These are phyloP conservation scores for Axea sp. DNA, from an alignment of 2,888 invertebrate genomes.

Conservation along the genomic window DNA sequence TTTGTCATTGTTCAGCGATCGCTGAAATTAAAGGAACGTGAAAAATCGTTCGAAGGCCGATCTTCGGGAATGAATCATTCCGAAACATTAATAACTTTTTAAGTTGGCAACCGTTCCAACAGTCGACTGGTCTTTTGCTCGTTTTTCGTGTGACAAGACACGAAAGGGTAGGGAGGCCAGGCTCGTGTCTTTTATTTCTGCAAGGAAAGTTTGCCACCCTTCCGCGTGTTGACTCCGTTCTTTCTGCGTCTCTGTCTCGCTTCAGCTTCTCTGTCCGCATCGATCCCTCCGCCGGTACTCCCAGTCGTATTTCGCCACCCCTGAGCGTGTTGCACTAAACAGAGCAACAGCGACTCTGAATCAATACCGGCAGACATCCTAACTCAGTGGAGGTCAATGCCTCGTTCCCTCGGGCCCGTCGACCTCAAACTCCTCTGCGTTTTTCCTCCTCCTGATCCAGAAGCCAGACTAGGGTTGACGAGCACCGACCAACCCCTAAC, in stretches of 20 bases:
- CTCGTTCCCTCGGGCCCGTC: conserved; percentile 82
- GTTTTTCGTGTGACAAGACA: conserved; percentile 39
- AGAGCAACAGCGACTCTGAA: conserved; percentile 73
- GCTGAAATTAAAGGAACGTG: too few relatives aligned
- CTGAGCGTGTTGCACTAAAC: conserved; percentile 71
- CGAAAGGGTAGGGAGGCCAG: conserved; percentile 38
- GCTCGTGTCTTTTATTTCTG: conserved; percentile 46
- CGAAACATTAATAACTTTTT: conserved; percentile 67
- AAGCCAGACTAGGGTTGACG: conserved; percentile 69
- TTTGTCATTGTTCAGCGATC: too few relatives aligned
- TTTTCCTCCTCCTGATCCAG: conserved; percentile 67
- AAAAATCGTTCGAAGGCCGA: too few relatives aligned
- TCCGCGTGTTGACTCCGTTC: conserved; percentile 63
- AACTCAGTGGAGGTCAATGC: conserved; percentile 82
- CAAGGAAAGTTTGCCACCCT: conserved; percentile 75
- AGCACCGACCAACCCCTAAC: conserved; percentile 53
- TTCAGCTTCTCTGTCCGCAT: conserved; percentile 71
- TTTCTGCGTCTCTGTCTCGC: conserved; percentile 36
- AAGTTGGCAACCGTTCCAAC: conserved; percentile 69
- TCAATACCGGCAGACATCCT: conserved; percentile 82
- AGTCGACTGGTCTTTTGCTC: conserved; percentile 68
- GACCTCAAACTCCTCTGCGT: conserved; percentile 77
- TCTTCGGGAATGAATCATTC: conserved; percentile 30
- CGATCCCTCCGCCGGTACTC: conserved; percentile 74
- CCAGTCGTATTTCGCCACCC: conserved; percentile 70